Conservation (phyloP, 2,113 vertebrate species). For the Channa argus region DNA sequence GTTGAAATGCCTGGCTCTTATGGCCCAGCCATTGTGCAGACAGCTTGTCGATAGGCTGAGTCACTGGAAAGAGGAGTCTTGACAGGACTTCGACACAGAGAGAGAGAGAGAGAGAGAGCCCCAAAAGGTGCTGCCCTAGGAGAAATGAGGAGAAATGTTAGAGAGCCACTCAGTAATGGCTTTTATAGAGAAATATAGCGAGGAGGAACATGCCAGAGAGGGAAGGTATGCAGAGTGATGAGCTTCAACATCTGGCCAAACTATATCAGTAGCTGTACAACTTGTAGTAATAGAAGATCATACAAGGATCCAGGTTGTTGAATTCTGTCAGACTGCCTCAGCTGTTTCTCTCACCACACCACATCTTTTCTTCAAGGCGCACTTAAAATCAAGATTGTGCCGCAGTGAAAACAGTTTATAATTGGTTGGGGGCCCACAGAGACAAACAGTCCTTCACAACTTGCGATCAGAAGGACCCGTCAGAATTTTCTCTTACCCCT, state of each 20-base stretch:
- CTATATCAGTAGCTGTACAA: background rate
- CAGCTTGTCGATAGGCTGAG: constrained; percentile 59
- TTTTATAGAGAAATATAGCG: constrained; percentile 6
- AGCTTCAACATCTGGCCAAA: constrained; percentile 2
- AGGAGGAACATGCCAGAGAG: background rate
- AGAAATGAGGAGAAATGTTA: constrained; percentile 32
- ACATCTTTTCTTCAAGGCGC: background rate
- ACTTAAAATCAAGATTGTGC: background rate
- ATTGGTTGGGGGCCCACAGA: constrained; percentile 17
- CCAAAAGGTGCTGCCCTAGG: background rate
- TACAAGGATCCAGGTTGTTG: constrained; percentile 10
- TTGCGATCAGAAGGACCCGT: constrained; percentile 50
- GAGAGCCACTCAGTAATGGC: constrained; percentile 15
- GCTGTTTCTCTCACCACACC: background rate
- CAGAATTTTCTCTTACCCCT: constrained; percentile 27
- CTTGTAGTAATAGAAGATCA: background rate
- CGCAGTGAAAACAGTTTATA: constrained; percentile 23
- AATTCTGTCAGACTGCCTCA: constrained; percentile 18
- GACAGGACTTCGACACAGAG: constrained; percentile 23
- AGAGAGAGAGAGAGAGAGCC: constrained; percentile 8
- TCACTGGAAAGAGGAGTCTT: constrained; percentile 36
- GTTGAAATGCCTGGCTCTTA: constrained; percentile 21
- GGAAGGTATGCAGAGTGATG: background rate
- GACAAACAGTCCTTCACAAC: constrained; percentile 46
- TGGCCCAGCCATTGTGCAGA: constrained; percentile 18